Conservation (phyloP, 2,113 vertebrate genomes). For the Malaclemys terrapin region DNA sequence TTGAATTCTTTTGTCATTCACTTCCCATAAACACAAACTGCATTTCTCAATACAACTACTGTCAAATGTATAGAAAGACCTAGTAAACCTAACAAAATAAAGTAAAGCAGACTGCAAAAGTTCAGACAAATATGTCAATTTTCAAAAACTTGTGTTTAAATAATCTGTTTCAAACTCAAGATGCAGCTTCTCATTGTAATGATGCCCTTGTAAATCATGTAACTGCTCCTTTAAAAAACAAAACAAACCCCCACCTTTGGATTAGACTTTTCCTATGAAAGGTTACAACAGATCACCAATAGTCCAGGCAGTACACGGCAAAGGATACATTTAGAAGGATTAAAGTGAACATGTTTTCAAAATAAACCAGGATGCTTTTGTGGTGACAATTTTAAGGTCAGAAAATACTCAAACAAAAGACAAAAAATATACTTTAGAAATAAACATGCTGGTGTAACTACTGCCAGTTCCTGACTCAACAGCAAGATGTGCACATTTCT, state of each 20-base stretch:
- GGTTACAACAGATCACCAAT: background rate
- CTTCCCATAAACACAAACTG: conserved; percentile 71
- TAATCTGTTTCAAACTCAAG: conserved; percentile 12
- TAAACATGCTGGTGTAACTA: background rate
- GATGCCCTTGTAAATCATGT: background rate
- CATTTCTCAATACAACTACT: conserved; percentile 63
- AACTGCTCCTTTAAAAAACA: background rate
- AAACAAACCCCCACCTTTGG: background rate
- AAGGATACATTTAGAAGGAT: background rate
- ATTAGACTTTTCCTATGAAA: background rate
- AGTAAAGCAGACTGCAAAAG: background rate
- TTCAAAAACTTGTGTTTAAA: background rate
- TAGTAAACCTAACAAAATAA: conserved; percentile 15
- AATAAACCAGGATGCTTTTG: background rate
- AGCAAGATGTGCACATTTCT: rapidly evolving
- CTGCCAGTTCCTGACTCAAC: background rate
- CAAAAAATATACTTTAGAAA: background rate
- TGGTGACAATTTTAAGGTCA: background rate
- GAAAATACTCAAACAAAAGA: background rate
- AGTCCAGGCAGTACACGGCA: background rate
- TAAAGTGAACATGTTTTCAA: background rate
- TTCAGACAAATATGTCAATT: conserved; percentile 42
- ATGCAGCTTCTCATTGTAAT: background rate
- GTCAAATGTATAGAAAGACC: conserved; percentile 14
- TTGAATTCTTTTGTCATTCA: conserved; percentile 56